Evolutionary conservation across 2,888 invertebrate genomes (phyloP), one percentile per base, ranked within the genome.

Genomic region (Scrobipalpa costella): DNA sequence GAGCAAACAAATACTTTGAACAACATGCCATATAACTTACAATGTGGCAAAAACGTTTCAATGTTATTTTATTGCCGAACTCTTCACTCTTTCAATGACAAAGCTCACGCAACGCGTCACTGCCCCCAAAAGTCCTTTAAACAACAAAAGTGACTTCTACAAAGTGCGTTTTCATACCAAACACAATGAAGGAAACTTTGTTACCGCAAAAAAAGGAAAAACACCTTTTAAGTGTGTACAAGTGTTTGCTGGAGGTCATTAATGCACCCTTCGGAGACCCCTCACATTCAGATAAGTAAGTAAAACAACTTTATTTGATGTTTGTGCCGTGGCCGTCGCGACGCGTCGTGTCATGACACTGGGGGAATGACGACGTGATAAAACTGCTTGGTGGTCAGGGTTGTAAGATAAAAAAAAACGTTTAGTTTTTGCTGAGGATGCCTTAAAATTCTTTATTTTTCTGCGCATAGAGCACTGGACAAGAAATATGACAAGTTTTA

Each of bases 271-370:
- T 72, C 73, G 71, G 73, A 65, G 75, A 74, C 77, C 82, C 81
- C 81, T 76, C 78, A 75, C 80, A 80, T 78, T 81, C 77, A 80
- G 87, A 87, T 88, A 88, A 84, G 85, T 86, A 85, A 88, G 88
- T 88, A 87, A 88, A 88, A 90, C 88, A 90, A 90, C 88, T 88
- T 90, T 90, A 90, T 90, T 90, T 90, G 89, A 89, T 89, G 88
- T 88, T 83, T 77, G 79, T 80, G 81, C 79, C 82, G 81, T 78
- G 80, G 83, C 75, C 78, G 70, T 68, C 55, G 69, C 50, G 50
- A 67, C 66, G 68, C 76, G 78, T 68, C 77, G 68, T 75, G 77
- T 76, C 78, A 80, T 80, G 80, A 79, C 77, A 78, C 78, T 72
- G 67, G 79, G 80, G 84, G 79, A 74, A 74, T 72, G 72, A 70